These are phyloP conservation scores for Julus scandinavius DNA, from an alignment of 2,888 invertebrate genomes.

Conservation along the genomic window DNA sequence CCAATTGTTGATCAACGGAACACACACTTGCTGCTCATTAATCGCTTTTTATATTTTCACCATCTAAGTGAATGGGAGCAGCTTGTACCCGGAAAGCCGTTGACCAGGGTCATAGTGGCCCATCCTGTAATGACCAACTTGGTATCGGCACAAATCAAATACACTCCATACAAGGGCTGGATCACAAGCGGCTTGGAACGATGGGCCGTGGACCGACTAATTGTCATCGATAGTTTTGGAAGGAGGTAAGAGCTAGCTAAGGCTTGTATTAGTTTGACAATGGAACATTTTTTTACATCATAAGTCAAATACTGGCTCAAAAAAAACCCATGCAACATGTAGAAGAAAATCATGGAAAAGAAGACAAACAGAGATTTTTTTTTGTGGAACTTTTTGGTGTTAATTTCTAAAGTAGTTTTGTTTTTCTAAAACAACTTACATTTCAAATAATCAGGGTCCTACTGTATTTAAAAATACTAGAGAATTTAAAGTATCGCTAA, in stretches of 20 bases:
- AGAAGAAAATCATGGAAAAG: too few species aligned
- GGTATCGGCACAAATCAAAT: slow-evolving; percentile 78
- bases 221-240: slow-evolving; percentile 85
- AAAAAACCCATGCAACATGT: too few species aligned
- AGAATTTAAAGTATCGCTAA: too few species aligned
- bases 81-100: slow-evolving; percentile 76
- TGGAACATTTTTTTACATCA: neutral
- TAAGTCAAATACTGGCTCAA: neutral
- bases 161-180: slow-evolving; percentile 92
- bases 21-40: neutral
- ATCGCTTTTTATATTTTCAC: neutral
- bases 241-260: slow-evolving; percentile 71
- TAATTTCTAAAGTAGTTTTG: too few species aligned
- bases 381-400: too few species aligned
- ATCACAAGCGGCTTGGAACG: slow-evolving; percentile 82
- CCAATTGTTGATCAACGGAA: neutral
- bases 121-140: slow-evolving; percentile 83
- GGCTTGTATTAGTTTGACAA: neutral
- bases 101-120: slow-evolving; percentile 86
- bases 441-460: too few species aligned
- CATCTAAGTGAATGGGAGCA: slow-evolving; percentile 79
- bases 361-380: too few species aligned
- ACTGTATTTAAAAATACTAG: too few species aligned
- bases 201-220: slow-evolving; percentile 84
- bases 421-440: too few species aligned